Base-by-base conservation (phyloP, 2,797 vertebrate species). In the Acridotheres tristis region DNA sequence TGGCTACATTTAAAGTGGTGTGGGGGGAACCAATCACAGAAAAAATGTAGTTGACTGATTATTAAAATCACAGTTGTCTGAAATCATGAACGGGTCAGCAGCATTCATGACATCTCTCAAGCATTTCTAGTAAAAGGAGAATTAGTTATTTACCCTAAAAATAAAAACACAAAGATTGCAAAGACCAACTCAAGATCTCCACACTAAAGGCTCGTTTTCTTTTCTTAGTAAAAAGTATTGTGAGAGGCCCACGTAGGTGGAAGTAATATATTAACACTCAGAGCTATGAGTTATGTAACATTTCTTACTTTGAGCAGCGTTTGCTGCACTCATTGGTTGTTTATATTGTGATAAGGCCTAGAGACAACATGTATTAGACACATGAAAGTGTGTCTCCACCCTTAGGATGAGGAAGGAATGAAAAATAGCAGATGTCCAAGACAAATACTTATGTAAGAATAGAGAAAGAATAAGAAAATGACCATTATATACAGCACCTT, bases 261-360 rank as follows among this genome's bases (percentile, higher is more conserved):
- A 84, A 88, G 15, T 11, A 71, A 47, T 88, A n/a, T 13, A 62
- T 84, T 79, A 93, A 42, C 59, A 27, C 42, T 68, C 17, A 12
- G 55, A 82, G 48, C 57, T 80, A 26, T 61, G 78, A 77, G 27
- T 65, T 88, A 22, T 6, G 32, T 36, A 89, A 48, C 40, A 32
- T 32, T 51, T 90, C 17, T 92, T 86, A 62, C n/a, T 94, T 94
- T 87, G 57, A 65, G 57, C 68, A 42, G 59, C 5, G 15, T 48
- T 94, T 81, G 47, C 88, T 77, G 42, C 27, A 43, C 30, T 87
- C 29, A 2, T 3, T 81, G 21, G 6, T 66, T 93, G 61, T 90
- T 96, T 94, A 68, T 61, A 29, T 45, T 95, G 65, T 53, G 92
- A 89, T 96, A 93, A 93, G 68, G 18, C 47, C 68, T 54, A 57